Evolutionary conservation across 2,113 vertebrate genomes (phyloP), one percentile per base, ranked within the genome.

Genomic region (Brachyistius frenatus): DNA sequence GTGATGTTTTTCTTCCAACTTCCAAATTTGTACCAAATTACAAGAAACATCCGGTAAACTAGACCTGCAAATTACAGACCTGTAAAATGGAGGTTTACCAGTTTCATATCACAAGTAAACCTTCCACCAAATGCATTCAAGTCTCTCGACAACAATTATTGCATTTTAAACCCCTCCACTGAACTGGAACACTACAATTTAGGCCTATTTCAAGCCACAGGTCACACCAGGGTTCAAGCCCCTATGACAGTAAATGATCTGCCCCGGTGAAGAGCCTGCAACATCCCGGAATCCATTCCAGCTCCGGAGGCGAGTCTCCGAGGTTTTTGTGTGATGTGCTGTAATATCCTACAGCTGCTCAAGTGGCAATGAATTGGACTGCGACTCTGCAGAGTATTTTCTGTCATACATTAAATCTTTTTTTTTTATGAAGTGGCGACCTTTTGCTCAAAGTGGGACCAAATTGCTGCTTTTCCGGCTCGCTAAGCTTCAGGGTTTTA

Each of bases 401-500:
- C 78, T 58, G 30, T 81, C 66, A 44, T 53, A 65, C 66, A 56
- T 77, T 83, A 74, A 73, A 81, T 89, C 79, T 80, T 76, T 60
- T 76, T 80, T 74, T 55, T 73, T 83, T 68, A 83, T 80, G 58
- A 65, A 62, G 52, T 57, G 74, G 57, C 23, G 86, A 91, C 84
- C 87, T 84, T 89, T 87, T 82, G 56, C 53, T 76, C 66, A 84
- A 81, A 85, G 79, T 71, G 71, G 55, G 52, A 53, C 62, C 61
- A 84, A 86, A 86, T 71, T 60, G 73, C 78, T 78, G 76, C 83
- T 55, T 61, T 61, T 73, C 63, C 67, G 78, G 69, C 54, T 81
- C 68, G 69, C 33, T 89, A 73, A 56, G 68, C 63, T 53, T 15
- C 47, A 64, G 53, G 16, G 37, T 44, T 78, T 70, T 58, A 53